These are phyloP conservation scores for Amblyraja radiata DNA, from an alignment of 2,797 vertebrate species.

Conservation along the genomic window DNA sequence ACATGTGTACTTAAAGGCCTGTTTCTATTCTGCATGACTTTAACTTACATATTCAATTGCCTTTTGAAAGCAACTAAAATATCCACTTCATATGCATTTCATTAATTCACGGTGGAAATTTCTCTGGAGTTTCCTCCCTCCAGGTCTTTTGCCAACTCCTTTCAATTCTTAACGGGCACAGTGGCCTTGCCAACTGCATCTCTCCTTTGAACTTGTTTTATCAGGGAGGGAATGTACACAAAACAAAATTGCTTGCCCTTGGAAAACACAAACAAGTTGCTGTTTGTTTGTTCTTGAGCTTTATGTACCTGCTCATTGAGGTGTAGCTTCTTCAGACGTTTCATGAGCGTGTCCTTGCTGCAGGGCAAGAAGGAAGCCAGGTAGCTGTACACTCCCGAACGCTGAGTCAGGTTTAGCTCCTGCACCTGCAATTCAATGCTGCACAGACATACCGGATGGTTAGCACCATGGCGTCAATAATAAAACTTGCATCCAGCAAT, in stretches of 20 bases:
- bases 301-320: conserved; percentile 81
- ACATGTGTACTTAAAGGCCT: too few relatives aligned
- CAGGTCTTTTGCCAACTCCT: too few relatives aligned
- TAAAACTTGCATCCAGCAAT: not conserved
- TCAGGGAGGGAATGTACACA: not conserved
- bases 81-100: too few relatives aligned
- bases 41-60: too few relatives aligned
- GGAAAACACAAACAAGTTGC: not conserved
- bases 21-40: too few relatives aligned
- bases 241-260: not conserved
- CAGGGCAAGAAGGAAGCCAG: conserved; percentile 94
- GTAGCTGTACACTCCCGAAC: conserved; percentile 78
- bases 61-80: too few relatives aligned
- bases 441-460: conserved; percentile 28
- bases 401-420: conserved; percentile 73
- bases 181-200: not conserved
- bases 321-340: conserved; percentile 89
- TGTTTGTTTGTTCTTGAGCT: not conserved
- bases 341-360: conserved; percentile 89
- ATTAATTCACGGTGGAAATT: too few relatives aligned
- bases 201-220: not conserved
- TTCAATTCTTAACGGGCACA: not conserved
- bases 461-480: not conserved
- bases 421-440: conserved; percentile 94
- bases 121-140: too few relatives aligned